Evolutionary conservation across 2,888 invertebrate genomes (phyloP).

Genomic region (Philaethria dido): DNA sequence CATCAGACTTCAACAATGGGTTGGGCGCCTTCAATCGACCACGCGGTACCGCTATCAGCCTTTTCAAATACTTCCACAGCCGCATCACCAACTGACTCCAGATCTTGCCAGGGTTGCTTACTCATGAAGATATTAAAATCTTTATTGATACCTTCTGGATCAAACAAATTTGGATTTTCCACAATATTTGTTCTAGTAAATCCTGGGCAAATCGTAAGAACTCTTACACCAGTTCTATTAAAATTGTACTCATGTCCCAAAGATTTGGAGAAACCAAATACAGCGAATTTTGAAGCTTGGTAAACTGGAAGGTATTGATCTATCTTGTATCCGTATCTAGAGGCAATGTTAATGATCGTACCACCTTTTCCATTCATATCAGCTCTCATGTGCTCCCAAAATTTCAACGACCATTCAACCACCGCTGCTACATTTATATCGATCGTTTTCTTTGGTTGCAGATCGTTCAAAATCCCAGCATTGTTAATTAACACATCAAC

Average conservation of each 20-base stretch:
- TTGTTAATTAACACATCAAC: conserved; percentile 75
- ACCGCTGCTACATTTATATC: conserved; percentile 65
- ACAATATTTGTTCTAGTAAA: conserved; percentile 70
- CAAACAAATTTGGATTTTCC: conserved; percentile 40
- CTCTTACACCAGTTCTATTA: conserved; percentile 75
- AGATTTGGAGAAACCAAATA: conserved; percentile 73
- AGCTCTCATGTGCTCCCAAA: conserved; percentile 83
- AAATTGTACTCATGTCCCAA: conserved; percentile 71
- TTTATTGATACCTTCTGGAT: conserved; percentile 41
- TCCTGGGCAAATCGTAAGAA: conserved; percentile 82
- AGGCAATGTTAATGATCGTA: conserved; percentile 86
- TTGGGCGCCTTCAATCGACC: conserved; percentile 75
- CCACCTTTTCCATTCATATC: conserved; percentile 84
- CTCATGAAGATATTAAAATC: conserved; percentile 50
- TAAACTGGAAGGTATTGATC: conserved; percentile 82
- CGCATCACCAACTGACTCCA: conserved; percentile 57
- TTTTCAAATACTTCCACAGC: conserved; percentile 60
- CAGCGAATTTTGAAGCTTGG: conserved; percentile 84
- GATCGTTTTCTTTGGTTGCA: conserved; percentile 53
- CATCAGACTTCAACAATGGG: conserved; percentile 48
- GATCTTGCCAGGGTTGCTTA: conserved; percentile 55
- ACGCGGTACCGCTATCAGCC: conserved; percentile 78
- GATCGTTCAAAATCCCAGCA: conserved; percentile 65
- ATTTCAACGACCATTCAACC: conserved; percentile 75
- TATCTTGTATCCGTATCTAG: conserved; percentile 82